Evolutionary conservation across 1,140 invertebrate species (phyloP), one percentile per base, ranked within the genome.

Genomic region (Drosophila arizonae): DNA sequence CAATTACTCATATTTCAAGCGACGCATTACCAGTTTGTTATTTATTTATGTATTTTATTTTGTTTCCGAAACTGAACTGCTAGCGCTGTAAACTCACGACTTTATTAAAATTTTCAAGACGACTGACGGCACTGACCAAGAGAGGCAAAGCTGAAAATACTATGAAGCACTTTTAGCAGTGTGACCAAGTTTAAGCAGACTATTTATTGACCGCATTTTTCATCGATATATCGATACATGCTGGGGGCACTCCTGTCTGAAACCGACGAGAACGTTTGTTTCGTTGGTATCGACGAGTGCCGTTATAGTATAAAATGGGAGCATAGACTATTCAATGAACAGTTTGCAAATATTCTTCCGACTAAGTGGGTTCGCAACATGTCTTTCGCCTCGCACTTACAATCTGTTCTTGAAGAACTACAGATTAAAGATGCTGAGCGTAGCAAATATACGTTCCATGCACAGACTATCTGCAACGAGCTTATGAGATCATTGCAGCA

Each of bases 71-170:
- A 30, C 54, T 48, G 15, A 70, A 54, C 41, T n/a, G 13, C 46
- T 30, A 45, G 36, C 3, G 24, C 52, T n/a, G 28, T 4, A 9
- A 39, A 71, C 72, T 39, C 70, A 2, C 10, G 6, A 68, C 64
- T 71, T 48, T 63, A 51, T 57, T 46, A 75, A 55, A 75, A 71
- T 75, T 75, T 69, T 63, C 71, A 58, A 74, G 45, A 69, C 71
- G 52, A 74, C 71, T 74, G 58, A 50, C 57, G 52, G 51, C 30
- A 13, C 50, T 48, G 71, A 55, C 64, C 51, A 51, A 17, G 48
- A 24, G 3, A 33, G 17, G 26, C 26, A 50, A 24, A 55, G 21
- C 28, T 30, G 17, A 43, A 52, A 66, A 72, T 58, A 66, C n/a
- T 3, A 4, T 33, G 36, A 39, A 39, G 36, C 33, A 13, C 36